These are phyloP conservation scores for Ceyx cyanopectus DNA, from an alignment of 2,113 vertebrate genomes.

Conservation along the genomic window DNA sequence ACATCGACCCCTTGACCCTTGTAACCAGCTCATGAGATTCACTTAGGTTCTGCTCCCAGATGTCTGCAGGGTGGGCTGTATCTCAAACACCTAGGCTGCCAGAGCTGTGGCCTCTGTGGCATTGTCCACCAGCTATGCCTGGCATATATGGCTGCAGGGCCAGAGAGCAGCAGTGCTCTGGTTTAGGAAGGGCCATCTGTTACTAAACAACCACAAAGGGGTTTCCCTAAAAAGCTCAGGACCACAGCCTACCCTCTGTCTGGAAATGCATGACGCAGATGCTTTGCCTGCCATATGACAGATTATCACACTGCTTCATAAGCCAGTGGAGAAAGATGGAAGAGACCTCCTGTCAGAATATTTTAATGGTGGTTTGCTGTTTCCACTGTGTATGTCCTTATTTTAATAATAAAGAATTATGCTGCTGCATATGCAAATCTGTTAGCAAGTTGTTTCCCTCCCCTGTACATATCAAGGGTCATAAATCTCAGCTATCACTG, in stretches of 20 bases:
- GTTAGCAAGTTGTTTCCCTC: background rate
- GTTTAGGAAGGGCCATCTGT: background rate
- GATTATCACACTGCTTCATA: background rate
- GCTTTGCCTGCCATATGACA: background rate
- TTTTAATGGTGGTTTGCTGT: background rate
- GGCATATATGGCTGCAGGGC: background rate
- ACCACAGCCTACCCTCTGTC: background rate
- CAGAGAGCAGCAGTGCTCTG: background rate
- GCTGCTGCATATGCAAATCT: background rate
- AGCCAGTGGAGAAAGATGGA: background rate
- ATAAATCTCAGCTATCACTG: background rate
- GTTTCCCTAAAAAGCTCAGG: background rate
- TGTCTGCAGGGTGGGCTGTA: rapidly evolving
- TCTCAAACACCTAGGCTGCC: background rate
- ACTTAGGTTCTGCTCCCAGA: background rate
- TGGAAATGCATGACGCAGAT: no score
- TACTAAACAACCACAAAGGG: background rate
- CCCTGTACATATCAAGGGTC: background rate
- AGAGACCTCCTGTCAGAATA: background rate
- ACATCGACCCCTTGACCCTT: background rate
- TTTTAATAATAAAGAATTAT: background rate
- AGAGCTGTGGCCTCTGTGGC: rapidly evolving
- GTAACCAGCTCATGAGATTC: background rate
- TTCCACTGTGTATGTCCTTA: background rate
- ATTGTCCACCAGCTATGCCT: background rate